These are phyloP conservation scores for Erythrolamprus reginae DNA, from an alignment of 2,113 vertebrate species.

Conservation along the genomic window DNA sequence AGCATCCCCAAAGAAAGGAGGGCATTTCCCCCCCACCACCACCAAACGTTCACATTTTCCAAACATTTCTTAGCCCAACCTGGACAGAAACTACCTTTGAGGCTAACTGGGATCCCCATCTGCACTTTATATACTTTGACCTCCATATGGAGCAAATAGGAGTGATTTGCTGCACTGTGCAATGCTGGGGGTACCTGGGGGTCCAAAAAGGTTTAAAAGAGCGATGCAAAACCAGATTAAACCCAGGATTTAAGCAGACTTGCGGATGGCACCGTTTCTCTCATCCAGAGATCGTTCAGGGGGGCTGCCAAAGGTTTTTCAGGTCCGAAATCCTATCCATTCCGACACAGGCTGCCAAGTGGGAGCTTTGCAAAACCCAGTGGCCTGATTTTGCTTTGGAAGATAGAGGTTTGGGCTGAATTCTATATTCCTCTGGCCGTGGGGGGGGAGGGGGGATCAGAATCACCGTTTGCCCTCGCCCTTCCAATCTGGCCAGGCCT, in stretches of 20 bases:
- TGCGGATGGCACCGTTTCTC: background rate
- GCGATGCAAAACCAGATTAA: background rate
- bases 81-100: background rate
- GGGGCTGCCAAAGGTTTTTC: background rate
- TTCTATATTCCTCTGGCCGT: background rate
- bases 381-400: background rate
- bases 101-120: background rate
- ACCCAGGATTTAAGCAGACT: background rate
- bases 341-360: no score
- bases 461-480: background rate
- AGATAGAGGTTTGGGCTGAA: background rate
- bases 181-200: background rate
- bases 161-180: background rate
- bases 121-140: background rate
- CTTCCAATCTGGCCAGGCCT: background rate
- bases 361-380: background rate
- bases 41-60: background rate
- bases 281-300: background rate
- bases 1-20: background rate
- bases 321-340: background rate
- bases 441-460: no score
- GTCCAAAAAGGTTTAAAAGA: background rate
- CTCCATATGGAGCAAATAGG: background rate
- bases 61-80: background rate
- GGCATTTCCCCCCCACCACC: accelerated